Base-by-base conservation (phyloP, 2,113 vertebrate genomes). In the Toxotes chatareus region DNA sequence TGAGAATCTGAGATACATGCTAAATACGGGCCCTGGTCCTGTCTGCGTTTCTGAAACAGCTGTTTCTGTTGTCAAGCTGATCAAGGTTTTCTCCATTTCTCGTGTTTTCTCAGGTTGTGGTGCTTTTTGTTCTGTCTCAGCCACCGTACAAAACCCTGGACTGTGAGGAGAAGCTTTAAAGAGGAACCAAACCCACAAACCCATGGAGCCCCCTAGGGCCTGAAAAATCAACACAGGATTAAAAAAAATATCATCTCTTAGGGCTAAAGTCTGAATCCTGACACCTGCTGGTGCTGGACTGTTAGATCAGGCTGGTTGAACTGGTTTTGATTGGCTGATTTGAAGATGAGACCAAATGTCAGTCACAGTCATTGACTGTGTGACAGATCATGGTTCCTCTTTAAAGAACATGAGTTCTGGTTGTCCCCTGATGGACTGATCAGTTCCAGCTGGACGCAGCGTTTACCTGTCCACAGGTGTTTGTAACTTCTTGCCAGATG, bases 381-480 rank as follows among this genome's bases (percentile, higher is more conserved):
- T 53, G 14, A 53, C 51, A 10, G 53, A 10, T 27, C n/a, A 2
- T 11, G n/a, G 1, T 53, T 11, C 47, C 78, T 88, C 64, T 82
- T 77, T 60, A 56, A 85, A 59, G 5, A 66, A 49, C 55, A 11
- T 7, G 38, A 40, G 49, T n/a, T 53, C 49, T 53, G 49, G 47
- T 51, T 16, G 11, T 51, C 12, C 2, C 11, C 44, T 40, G 32
- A 19, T 42, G 27, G 44, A 27, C 64, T 53, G 79, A 31, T 31
- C 40, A 46, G 69, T 1, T n/a, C 21, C 77, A 42, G 55, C 49
- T n/a, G 64, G 13, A 17, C 8, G 19, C 34, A 19, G 56, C 19
- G 9, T 19, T 57, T 5, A 79, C 79, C 79, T 85, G 86, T 63
- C 7, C 62, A 12, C 81, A 84, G 72, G 72, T 80, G 85, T 82